A percentile compares a stretch with the other conserved stretches of the same genome.
Conservation (phyloP, 2,113 vertebrate species). For the Poeciliopsis turrubarensis region DNA sequence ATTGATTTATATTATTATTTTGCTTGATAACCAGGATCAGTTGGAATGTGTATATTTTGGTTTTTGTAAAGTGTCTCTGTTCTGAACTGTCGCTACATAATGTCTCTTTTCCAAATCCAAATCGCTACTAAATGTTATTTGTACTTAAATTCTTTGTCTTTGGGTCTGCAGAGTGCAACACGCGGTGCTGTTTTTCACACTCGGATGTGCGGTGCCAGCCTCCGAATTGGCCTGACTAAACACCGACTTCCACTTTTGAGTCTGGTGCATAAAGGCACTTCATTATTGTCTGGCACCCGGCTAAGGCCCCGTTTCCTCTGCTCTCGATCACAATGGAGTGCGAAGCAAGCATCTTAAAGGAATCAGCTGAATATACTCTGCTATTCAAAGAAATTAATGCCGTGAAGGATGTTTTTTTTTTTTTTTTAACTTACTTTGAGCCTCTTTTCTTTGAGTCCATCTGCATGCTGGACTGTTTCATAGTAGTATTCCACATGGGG, state of each 20-base stretch:
- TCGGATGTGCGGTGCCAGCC: conserved; percentile 41
- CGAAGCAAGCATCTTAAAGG: conserved; percentile 44
- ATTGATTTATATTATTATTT: no score
- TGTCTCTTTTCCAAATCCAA: no score
- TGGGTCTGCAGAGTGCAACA: neutral
- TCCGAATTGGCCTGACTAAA: conserved; percentile 57
- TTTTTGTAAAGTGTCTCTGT: no score
- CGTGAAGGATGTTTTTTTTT: neutral
- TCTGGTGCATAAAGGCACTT: conserved; percentile 66
- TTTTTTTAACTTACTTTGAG: conserved; percentile 70
- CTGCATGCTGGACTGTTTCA: conserved; percentile 64
- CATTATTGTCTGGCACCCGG: conserved; percentile 67
- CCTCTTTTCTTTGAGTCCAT: conserved; percentile 70
- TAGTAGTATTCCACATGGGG: conserved; percentile 79
- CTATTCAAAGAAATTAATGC: conserved; percentile 7
- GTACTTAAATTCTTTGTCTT: no score
- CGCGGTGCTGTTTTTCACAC: conserved; percentile 34
- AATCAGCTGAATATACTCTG: conserved; percentile 2
- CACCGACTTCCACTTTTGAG: conserved; percentile 45
- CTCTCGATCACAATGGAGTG: conserved; percentile 41
- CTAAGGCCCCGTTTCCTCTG: conserved; percentile 61
- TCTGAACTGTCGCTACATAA: no score
- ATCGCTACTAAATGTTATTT: no score
- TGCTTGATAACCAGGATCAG: no score
- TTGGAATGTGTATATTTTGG: no score